Conservation (phyloP, 2,113 vertebrate species). For the Pterophyllum scalare region DNA sequence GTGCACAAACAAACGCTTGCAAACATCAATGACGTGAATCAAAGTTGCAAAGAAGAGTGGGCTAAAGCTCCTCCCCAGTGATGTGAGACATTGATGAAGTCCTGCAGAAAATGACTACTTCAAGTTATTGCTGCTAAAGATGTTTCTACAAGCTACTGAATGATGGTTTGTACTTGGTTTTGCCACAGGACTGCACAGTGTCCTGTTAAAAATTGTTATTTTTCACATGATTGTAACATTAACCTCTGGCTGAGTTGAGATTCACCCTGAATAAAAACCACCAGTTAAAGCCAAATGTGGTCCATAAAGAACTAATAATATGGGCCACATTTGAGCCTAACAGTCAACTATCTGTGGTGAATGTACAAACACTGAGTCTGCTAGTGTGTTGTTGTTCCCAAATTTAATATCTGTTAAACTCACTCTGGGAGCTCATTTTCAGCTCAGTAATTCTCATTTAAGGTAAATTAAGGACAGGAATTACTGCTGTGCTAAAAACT, state of each 20-base stretch:
- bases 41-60: not conserved
- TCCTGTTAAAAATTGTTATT: not conserved
- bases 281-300: not conserved
- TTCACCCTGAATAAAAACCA: not conserved
- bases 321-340: not conserved
- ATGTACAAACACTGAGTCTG: not conserved
- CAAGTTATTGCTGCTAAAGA: not conserved
- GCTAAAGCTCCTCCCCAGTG: not conserved
- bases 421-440: not conserved
- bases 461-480: not conserved
- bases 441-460: not conserved
- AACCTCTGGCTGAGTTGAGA: not conserved
- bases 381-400: not conserved
- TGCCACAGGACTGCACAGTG: not conserved
- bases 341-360: not conserved
- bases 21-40: not conserved
- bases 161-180: not conserved
- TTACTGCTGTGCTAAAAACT: not conserved
- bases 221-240: not conserved
- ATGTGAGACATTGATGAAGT: not conserved
- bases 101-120: not conserved
- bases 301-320: not conserved
- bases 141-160: not conserved
- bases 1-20: not conserved
- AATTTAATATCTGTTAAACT: conserved; percentile 2